A percentile compares a stretch with the other conserved stretches of the same genome.
These are phyloP conservation scores for Simalia tracyae DNA, from an alignment of 2,797 vertebrate genomes.

Conservation along the genomic window DNA sequence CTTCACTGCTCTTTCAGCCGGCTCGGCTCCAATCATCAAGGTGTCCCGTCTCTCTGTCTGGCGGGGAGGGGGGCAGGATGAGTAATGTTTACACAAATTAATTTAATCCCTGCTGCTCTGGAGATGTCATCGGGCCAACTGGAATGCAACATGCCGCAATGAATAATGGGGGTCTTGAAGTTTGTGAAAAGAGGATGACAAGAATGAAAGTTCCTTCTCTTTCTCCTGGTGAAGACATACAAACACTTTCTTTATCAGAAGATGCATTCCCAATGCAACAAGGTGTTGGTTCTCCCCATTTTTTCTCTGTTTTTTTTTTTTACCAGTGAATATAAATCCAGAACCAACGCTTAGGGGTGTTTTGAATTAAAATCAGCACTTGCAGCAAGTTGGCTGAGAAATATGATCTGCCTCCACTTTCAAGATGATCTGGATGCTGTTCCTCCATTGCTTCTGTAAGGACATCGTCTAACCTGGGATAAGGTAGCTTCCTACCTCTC, in stretches of 20 bases:
- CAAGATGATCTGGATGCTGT: neutral
- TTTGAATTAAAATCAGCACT: neutral
- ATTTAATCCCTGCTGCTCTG: conserved; percentile 36
- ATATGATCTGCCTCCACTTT: neutral
- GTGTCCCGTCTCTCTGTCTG: conserved; percentile 33
- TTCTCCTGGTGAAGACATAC: neutral
- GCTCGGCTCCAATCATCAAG: conserved; percentile 10
- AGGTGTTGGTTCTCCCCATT: neutral
- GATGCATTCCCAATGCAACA: neutral
- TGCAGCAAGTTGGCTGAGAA: neutral
- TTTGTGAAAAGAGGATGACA: neutral
- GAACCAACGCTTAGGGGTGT: neutral
- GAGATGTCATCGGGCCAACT: conserved; percentile 17
- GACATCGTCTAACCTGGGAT: neutral
- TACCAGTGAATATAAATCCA: neutral
- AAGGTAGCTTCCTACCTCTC: neutral
- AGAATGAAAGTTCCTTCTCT: neutral
- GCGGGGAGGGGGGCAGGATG: neutral
- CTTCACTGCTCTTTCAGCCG: neutral
- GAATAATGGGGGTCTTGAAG: neutral
- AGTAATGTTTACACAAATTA: conserved; percentile 44
- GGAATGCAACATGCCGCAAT: conserved; percentile 17
- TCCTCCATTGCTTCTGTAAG: neutral
- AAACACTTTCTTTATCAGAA: neutral
- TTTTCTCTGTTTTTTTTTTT: neutral